These are phyloP conservation scores for Chamaedrilus cognettii DNA, from an alignment of 2,888 invertebrate species.

Conservation along the genomic window DNA sequence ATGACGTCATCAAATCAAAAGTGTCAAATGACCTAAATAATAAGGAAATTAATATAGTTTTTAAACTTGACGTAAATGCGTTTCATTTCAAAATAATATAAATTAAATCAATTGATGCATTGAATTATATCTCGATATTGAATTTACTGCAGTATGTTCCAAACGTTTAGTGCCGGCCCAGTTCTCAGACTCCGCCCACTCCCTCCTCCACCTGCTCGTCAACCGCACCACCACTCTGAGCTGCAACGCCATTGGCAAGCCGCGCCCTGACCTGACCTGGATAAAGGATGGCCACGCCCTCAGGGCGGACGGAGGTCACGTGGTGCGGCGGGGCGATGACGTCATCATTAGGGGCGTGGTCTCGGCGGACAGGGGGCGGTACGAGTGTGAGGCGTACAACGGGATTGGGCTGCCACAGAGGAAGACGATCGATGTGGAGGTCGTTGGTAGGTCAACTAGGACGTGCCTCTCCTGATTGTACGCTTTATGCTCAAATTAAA, in stretches of 20 bases:
- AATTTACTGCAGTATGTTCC: too few species aligned
- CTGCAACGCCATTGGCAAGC: slow-evolving; percentile 14
- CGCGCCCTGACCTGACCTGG: slow-evolving; percentile 17
- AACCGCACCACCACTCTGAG: not conserved
- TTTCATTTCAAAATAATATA: too few species aligned
- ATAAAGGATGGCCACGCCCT: slow-evolving; percentile 8
- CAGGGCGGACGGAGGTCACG: not conserved
- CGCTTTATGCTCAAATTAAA: slow-evolving; percentile 38
- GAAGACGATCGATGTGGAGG: slow-evolving; percentile 52
- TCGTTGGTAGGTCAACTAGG: not conserved
- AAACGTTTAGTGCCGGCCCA: not conserved
- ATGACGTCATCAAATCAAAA: too few species aligned
- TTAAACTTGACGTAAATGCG: too few species aligned
- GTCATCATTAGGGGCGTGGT: slow-evolving; percentile 65
- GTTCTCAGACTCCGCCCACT: not conserved
- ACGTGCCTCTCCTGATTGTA: slow-evolving; percentile 32
- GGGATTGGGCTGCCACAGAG: slow-evolving; percentile 70
- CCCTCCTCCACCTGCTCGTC: not conserved
- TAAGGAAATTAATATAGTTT: too few species aligned
- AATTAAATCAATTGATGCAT: too few species aligned
- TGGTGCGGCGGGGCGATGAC: not conserved
- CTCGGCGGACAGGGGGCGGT: slow-evolving; percentile 75
- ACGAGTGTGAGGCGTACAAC: slow-evolving; percentile 83
- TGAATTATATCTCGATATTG: too few species aligned
- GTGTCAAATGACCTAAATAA: too few species aligned